phyloP scores from a whole-genome alignment of 2,888 invertebrate species.

The Philhelius pedissequus region DNA sequence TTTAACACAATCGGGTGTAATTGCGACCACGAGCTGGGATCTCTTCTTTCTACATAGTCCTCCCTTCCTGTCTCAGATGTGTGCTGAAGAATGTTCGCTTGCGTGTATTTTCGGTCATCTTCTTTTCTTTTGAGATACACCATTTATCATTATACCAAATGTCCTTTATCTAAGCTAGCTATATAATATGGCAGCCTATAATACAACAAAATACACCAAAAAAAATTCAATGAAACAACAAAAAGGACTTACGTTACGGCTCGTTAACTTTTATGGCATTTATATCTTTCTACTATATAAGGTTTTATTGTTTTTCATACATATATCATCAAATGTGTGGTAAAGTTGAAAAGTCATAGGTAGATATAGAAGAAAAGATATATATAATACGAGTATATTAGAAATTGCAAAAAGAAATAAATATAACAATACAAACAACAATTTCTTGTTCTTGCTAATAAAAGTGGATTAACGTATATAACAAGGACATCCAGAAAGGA shows the following conservation, averaged over 20 bases:
- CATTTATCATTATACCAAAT: too few species aligned
- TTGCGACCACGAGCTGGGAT: too few species aligned
- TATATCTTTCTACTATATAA: background rate
- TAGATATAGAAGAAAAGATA: too few species aligned
- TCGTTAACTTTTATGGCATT: background rate
- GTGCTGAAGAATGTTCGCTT: too few species aligned
- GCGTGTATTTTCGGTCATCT: too few species aligned
- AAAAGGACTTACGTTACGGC: background rate
- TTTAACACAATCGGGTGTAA: too few species aligned
- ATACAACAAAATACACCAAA: too few species aligned
- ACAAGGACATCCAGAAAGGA: conserved; percentile 20
- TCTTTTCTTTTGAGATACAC: too few species aligned
- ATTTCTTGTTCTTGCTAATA: background rate
- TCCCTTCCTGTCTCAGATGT: too few species aligned
- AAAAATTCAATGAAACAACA: background rate
- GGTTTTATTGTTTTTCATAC: background rate
- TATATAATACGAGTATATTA: background rate
- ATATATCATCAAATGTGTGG: background rate
- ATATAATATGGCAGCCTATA: too few species aligned
- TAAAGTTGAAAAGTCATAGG: background rate
- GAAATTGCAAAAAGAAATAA: background rate
- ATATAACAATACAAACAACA: background rate
- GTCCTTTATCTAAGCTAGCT: too few species aligned
- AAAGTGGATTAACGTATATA: conserved; percentile 13
- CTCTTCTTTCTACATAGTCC: too few species aligned